phyloP scores from a whole-genome alignment of 2,888 invertebrate genomes.

The Noctuana brunneofusca region DNA sequence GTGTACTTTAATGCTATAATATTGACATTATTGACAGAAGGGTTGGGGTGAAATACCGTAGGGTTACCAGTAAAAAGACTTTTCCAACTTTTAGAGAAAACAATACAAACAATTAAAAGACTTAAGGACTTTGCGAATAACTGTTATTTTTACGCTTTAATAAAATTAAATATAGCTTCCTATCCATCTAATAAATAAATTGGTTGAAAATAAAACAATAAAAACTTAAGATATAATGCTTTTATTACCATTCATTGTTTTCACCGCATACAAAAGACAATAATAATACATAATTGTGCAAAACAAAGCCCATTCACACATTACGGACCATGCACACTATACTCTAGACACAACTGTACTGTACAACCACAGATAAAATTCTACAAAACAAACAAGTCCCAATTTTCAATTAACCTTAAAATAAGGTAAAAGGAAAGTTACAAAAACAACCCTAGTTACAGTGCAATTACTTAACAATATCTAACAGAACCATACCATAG shows the following conservation, averaged over 20 bases:
- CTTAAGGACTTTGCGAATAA: too few relatives aligned
- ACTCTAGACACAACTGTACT: constrained; percentile 31
- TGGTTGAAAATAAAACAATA: constrained; percentile 6
- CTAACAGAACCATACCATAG: neutral
- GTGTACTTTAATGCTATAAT: too few relatives aligned
- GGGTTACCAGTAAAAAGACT: too few relatives aligned
- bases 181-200: too few relatives aligned
- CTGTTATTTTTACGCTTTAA: too few relatives aligned
- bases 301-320: constrained; percentile 50
- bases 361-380: constrained; percentile 27
- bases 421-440: constrained; percentile 13
- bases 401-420: constrained; percentile 18
- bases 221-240: constrained; percentile 29
- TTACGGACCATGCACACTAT: constrained; percentile 36
- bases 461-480: neutral
- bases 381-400: constrained; percentile 13
- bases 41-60: too few relatives aligned
- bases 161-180: too few relatives aligned
- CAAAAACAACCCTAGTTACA: constrained; percentile 14
- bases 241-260: constrained; percentile 51
- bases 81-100: too few relatives aligned
- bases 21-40: too few relatives aligned
- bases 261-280: constrained; percentile 57
- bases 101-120: too few relatives aligned
- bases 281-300: constrained; percentile 49